Conservation (phyloP, 2,888 invertebrate genomes). For the Euproctis similis region DNA sequence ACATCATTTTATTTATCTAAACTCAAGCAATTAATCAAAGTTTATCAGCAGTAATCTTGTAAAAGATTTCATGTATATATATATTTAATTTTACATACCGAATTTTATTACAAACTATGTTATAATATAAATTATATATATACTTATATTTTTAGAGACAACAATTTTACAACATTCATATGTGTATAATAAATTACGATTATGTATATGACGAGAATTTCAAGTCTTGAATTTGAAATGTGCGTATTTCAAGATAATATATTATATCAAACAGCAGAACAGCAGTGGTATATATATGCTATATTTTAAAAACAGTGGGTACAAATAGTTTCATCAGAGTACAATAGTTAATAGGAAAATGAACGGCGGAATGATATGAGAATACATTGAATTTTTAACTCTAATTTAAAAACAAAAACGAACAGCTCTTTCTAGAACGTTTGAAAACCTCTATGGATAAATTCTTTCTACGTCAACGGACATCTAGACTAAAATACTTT, state of each 20-base stretch:
- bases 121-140: too few species aligned
- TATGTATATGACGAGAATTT: constrained; percentile 55
- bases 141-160: too few species aligned
- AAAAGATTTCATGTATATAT: too few species aligned
- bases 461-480: constrained; percentile 55
- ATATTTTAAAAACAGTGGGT: too few species aligned
- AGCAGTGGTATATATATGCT: constrained; percentile 29
- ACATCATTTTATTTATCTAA: too few species aligned
- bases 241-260: constrained; percentile 43
- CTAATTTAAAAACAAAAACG: constrained; percentile 19
- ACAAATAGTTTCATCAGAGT: constrained; percentile 18
- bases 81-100: too few species aligned
- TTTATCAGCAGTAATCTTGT: too few species aligned
- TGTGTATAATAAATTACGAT: constrained; percentile 29
- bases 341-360: constrained; percentile 21
- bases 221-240: constrained; percentile 69
- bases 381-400: constrained; percentile 21
- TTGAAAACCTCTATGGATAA: constrained; percentile 42
- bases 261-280: constrained; percentile 31
- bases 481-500: constrained; percentile 26
- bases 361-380: constrained; percentile 29
- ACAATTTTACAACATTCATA: constrained; percentile 57
- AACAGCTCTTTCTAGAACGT: constrained; percentile 30
- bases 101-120: too few species aligned
- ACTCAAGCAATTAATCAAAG: too few species aligned